These are phyloP conservation scores for Poecilia velifera DNA, from an alignment of 2,797 vertebrate genomes.

Conservation along the genomic window DNA sequence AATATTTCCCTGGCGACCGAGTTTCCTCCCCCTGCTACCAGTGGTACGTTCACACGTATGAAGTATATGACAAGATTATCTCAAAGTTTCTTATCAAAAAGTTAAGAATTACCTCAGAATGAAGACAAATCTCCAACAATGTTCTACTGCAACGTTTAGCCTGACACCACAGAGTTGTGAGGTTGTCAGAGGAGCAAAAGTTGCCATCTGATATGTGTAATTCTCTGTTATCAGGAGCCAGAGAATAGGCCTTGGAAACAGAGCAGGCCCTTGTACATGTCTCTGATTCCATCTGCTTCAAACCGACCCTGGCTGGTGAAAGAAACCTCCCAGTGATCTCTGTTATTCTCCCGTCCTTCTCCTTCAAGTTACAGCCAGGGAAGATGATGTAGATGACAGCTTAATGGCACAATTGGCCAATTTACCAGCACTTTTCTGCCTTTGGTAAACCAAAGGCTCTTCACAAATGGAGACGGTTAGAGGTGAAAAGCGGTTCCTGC, in stretches of 20 bases:
- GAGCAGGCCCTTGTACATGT: constrained; percentile 66
- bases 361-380: constrained; percentile 47
- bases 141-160: constrained; percentile 33
- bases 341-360: constrained; percentile 59
- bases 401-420: constrained; percentile 65
- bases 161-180: constrained; percentile 46
- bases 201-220: constrained; percentile 73
- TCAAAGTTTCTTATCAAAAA: constrained; percentile 17
- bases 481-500: constrained; percentile 35
- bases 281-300: constrained; percentile 66
- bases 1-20: constrained; percentile 93
- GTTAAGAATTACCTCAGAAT: constrained; percentile 43
- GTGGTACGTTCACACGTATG: constrained; percentile 82
- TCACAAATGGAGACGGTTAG: constrained; percentile 58
- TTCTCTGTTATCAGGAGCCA: constrained; percentile 55
- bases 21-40: constrained; percentile 91
- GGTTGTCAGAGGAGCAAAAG: constrained; percentile 50
- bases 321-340: constrained; percentile 70
- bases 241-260: constrained; percentile 54
- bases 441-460: constrained; percentile 42
- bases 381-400: constrained; percentile 71
- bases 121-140: constrained; percentile 45
- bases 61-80: neutral
- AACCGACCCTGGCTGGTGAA: constrained; percentile 55
- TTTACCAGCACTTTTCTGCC: constrained; percentile 50